Percentiles rank a stretch among this genome's conserved stretches.
phyloP scores from a whole-genome alignment of 2,113 vertebrate genomes.

The Oryzias javanicus region DNA sequence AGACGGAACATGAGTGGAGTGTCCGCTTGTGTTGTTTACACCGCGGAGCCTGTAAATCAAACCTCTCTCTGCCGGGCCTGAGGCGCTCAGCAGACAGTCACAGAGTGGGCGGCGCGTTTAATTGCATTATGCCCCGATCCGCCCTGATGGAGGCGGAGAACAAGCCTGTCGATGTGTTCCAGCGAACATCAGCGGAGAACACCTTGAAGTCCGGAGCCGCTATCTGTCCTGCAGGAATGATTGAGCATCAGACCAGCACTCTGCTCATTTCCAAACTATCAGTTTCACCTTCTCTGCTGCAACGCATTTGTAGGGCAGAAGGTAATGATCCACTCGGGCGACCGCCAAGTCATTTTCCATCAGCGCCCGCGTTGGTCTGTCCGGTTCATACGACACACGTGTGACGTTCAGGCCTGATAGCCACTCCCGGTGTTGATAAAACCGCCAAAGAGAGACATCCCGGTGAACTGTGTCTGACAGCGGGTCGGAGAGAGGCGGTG shows the following conservation, averaged over 20 bases:
- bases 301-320: slow-evolving; percentile 66
- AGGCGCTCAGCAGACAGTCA: slow-evolving; percentile 52
- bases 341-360: slow-evolving; percentile 61
- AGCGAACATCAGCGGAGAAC: slow-evolving; percentile 63
- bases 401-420: slow-evolving; percentile 36
- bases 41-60: slow-evolving; percentile 48
- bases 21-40: slow-evolving; percentile 39
- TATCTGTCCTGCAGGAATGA: slow-evolving; percentile 66
- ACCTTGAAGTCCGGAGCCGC: slow-evolving; percentile 62
- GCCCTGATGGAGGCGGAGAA: slow-evolving; percentile 55
- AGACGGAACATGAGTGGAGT: background rate
- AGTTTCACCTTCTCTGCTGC: slow-evolving; percentile 69
- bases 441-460: slow-evolving; percentile 30
- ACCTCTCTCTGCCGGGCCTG: slow-evolving; percentile 29
- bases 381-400: slow-evolving; percentile 17
- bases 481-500: slow-evolving; percentile 43
- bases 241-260: slow-evolving; percentile 66
- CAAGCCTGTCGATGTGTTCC: slow-evolving; percentile 64
- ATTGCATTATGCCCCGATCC: slow-evolving; percentile 55
- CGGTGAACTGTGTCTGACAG: slow-evolving; percentile 33
- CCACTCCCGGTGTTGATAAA: slow-evolving; percentile 53
- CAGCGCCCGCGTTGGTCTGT: slow-evolving; percentile 34
- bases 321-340: slow-evolving; percentile 73
- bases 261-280: slow-evolving; percentile 73
- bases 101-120: slow-evolving; percentile 67